These are phyloP conservation scores for Cryptus viduatorius DNA, from an alignment of 2,888 invertebrate species.

Conservation along the genomic window DNA sequence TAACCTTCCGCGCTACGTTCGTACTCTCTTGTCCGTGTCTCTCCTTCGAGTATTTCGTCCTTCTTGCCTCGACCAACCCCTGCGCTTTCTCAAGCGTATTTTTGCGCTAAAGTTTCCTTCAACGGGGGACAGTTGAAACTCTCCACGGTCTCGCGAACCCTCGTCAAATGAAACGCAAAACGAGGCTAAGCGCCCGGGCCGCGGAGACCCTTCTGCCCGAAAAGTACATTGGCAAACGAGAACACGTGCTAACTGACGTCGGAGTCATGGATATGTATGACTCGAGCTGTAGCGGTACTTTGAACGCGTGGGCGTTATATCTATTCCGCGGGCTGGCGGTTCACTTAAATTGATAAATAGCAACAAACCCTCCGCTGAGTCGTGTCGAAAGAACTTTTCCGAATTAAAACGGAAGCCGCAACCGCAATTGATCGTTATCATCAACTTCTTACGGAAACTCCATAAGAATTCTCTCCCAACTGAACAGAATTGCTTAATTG, in stretches of 20 bases:
- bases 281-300: not conserved
- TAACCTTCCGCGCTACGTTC: not conserved
- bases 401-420: too few relatives aligned
- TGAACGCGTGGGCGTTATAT: not conserved
- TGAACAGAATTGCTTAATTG: not conserved
- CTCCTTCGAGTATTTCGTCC: not conserved
- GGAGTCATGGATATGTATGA: slow-evolving; percentile 17
- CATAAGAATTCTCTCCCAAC: not conserved
- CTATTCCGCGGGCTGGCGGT: too few relatives aligned
- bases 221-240: slow-evolving; percentile 71
- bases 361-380: too few relatives aligned
- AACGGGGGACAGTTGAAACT: not conserved
- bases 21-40: not conserved
- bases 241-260: slow-evolving; percentile 2
- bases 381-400: too few relatives aligned
- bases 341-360: too few relatives aligned
- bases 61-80: not conserved
- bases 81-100: slow-evolving; percentile 11
- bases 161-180: slow-evolving; percentile 70
- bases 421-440: too few relatives aligned
- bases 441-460: too few relatives aligned
- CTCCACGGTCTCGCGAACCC: slow-evolving; percentile 53
- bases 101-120: slow-evolving; percentile 10
- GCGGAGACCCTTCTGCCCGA: slow-evolving; percentile 44
- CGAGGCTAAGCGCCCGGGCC: slow-evolving; percentile 59